Evolutionary conservation across 2,797 vertebrate species (phyloP).

Genomic region (Tapirus indicus): DNA sequence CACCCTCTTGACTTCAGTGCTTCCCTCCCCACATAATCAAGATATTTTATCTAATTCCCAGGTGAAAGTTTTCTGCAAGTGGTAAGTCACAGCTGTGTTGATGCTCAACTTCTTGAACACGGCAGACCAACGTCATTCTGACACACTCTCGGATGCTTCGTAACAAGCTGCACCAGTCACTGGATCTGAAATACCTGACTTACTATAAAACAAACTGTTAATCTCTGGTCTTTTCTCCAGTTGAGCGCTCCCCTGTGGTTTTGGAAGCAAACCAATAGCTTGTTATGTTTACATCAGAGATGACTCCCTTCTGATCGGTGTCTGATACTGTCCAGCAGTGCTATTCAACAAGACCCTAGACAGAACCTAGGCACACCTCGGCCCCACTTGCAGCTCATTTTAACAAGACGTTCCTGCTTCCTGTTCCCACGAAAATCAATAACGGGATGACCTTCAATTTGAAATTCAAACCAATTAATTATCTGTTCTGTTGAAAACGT

Average conservation of each 20-base stretch:
- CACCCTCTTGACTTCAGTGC: not conserved
- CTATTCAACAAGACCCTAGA: slow-evolving; percentile 62
- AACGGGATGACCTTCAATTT: slow-evolving; percentile 80
- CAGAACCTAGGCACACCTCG: not conserved
- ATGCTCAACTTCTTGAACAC: slow-evolving; percentile 80
- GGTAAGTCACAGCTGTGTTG: slow-evolving; percentile 86
- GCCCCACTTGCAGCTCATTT: slow-evolving; percentile 56
- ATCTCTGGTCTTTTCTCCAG: slow-evolving; percentile 75
- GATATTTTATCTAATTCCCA: slow-evolving; percentile 86
- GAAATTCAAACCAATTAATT: slow-evolving; percentile 86
- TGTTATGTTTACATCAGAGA: slow-evolving; percentile 75
- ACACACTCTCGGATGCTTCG: slow-evolving; percentile 80
- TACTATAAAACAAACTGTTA: slow-evolving; percentile 82
- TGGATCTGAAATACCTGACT: slow-evolving; percentile 84
- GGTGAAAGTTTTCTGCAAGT: slow-evolving; percentile 82
- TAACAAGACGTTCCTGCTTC: slow-evolving; percentile 75
- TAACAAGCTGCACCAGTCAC: slow-evolving; percentile 82
- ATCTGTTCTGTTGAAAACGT: slow-evolving; percentile 77
- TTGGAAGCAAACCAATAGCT: slow-evolving; percentile 82
- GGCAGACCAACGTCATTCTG: slow-evolving; percentile 72
- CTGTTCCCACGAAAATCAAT: slow-evolving; percentile 82
- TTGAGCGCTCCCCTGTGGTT: slow-evolving; percentile 75
- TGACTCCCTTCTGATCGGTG: slow-evolving; percentile 81
- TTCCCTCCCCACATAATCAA: slow-evolving; percentile 76
- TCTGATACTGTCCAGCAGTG: slow-evolving; percentile 70